Percentiles rank a stretch among this genome's conserved stretches.
These are phyloP conservation scores for Probaryconus sp. DNA, from an alignment of 1,140 invertebrate genomes.

Conservation along the genomic window DNA sequence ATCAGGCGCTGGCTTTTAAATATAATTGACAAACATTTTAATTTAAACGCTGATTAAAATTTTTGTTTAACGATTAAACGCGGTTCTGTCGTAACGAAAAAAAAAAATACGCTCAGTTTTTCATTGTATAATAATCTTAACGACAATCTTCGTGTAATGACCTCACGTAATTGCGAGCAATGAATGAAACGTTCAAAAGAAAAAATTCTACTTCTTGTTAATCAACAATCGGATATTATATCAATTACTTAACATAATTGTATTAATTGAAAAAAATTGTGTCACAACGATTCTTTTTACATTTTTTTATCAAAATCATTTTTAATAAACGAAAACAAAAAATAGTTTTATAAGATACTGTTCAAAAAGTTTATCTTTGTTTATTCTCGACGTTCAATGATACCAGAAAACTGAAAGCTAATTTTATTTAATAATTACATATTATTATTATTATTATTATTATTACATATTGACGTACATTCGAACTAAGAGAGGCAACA, in stretches of 20 bases:
- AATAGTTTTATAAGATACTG: too few species aligned
- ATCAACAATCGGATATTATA: conserved; percentile 10
- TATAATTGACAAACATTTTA: background rate
- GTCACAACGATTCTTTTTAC: conserved; percentile 3
- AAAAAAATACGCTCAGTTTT: conserved; percentile 27
- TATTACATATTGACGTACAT: too few species aligned
- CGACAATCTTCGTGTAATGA: conserved; percentile 37
- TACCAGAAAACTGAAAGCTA: background rate
- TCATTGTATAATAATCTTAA: conserved; percentile 34
- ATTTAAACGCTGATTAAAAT: conserved; percentile 13
- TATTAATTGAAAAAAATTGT: conserved; percentile 18
- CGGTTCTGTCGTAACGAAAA: conserved; percentile 1
- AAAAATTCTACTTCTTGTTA: conserved; percentile 19
- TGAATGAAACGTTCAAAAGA: conserved; percentile 32
- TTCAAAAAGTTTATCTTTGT: background rate
- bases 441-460: too few species aligned
- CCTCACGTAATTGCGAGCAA: conserved; percentile 29
- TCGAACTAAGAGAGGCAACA: too few species aligned
- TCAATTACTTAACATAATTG: conserved; percentile 21
- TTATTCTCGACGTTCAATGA: conserved; percentile 5
- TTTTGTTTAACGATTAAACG: conserved; percentile 2
- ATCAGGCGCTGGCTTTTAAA: too few species aligned
- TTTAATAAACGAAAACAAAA: background rate
- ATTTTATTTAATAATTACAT: conserved; percentile 7
- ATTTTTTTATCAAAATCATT: background rate